A percentile compares a stretch with the other conserved stretches of the same genome.
These are phyloP conservation scores for Drosophila lowei DNA, from an alignment of 1,140 invertebrate species.

Conservation along the genomic window DNA sequence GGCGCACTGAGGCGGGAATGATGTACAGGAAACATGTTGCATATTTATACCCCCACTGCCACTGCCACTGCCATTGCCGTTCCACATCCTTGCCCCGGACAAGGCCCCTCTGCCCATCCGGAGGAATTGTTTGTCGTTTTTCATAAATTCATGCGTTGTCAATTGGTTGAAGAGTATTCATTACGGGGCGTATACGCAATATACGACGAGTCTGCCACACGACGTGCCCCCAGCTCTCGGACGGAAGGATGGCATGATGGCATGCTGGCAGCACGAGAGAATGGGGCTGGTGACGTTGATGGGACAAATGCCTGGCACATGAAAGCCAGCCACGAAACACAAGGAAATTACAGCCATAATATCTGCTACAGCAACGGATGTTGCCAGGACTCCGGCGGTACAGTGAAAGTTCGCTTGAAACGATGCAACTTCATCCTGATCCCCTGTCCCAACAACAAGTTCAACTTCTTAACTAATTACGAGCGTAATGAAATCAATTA, in stretches of 20 bases:
- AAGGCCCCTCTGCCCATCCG: background rate
- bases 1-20: conserved; percentile 31
- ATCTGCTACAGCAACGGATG: conserved; percentile 19
- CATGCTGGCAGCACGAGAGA: background rate
- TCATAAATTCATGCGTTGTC: conserved; percentile 67
- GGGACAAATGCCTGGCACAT: conserved; percentile 68
- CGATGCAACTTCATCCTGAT: conserved; percentile 7
- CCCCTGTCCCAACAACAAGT: background rate
- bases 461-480: conserved; percentile 39
- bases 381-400: conserved; percentile 7
- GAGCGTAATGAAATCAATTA: conserved; percentile 40
- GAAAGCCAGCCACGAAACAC: conserved; percentile 37
- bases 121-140: conserved; percentile 64
- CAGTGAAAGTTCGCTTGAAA: conserved; percentile 32
- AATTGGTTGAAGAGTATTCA: conserved; percentile 57
- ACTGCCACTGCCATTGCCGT: too few relatives aligned
- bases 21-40: conserved; percentile 68
- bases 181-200: conserved; percentile 74
- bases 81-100: conserved; percentile 15
- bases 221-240: conserved; percentile 11
- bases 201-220: conserved; percentile 39
- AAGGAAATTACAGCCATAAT: conserved; percentile 69
- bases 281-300: conserved; percentile 27
- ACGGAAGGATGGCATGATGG: conserved; percentile 5
- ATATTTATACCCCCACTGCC: conserved; percentile 45